phyloP scores from a whole-genome alignment of 2,797 vertebrate species.

The Hafferia zeledoni region DNA sequence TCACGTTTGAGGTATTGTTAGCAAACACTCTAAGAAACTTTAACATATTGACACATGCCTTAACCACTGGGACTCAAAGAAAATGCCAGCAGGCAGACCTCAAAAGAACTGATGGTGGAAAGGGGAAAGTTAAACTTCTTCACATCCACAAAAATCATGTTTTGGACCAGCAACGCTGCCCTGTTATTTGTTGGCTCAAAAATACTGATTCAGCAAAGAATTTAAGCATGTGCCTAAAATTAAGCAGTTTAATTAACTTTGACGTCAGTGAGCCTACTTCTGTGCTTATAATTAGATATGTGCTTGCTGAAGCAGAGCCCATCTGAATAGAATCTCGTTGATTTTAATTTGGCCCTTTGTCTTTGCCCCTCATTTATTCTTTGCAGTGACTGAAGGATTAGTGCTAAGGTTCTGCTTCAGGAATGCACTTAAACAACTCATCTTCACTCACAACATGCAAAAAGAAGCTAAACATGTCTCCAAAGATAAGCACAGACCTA shows the following conservation, averaged over 20 bases:
- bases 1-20: not conserved
- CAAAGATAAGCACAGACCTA: not conserved
- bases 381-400: conserved; percentile 38
- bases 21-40: not conserved
- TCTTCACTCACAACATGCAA: not conserved
- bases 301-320: conserved; percentile 65
- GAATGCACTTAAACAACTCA: conserved; percentile 45
- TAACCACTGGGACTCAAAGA: not conserved
- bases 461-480: not conserved
- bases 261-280: conserved; percentile 60
- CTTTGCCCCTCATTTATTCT: conserved; percentile 65
- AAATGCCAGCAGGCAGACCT: not conserved
- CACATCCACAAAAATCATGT: not conserved
- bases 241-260: conserved; percentile 71
- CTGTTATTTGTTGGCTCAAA: not conserved
- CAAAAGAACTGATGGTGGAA: not conserved
- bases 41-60: not conserved
- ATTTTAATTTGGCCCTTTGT: conserved; percentile 68
- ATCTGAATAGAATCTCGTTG: conserved; percentile 57
- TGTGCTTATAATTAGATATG: conserved; percentile 64
- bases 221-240: conserved; percentile 65
- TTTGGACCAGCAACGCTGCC: not conserved
- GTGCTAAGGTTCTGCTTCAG: conserved; percentile 45
- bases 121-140: not conserved
- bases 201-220: conserved; percentile 65